These are phyloP conservation scores for Sander vitreus DNA, from an alignment of 2,113 vertebrate species.

Conservation along the genomic window DNA sequence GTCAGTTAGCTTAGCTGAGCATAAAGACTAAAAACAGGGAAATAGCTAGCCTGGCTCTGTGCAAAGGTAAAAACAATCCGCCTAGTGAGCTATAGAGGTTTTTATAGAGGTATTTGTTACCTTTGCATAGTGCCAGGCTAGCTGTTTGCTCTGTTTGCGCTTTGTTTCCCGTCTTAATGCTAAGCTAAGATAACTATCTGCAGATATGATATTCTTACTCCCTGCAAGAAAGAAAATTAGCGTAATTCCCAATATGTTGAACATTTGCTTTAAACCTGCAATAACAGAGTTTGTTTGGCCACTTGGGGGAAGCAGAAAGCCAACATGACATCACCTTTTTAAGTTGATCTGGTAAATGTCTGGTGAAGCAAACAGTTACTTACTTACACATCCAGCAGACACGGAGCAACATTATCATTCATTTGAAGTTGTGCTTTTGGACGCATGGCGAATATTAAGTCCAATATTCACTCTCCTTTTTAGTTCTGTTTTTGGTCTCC, in stretches of 20 bases:
- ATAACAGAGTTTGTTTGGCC: background rate
- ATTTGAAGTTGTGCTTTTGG: background rate
- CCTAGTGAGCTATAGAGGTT: background rate
- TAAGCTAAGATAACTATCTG: background rate
- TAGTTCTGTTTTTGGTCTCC: background rate
- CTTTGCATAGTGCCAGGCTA: background rate
- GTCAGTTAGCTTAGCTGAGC: constrained; percentile 1
- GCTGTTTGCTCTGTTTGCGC: background rate
- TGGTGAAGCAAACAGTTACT: background rate
- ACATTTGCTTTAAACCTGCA: background rate
- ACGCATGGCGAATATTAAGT: background rate
- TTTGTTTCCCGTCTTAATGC: background rate
- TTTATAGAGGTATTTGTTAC: background rate
- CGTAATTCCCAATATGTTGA: background rate
- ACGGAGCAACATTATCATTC: background rate
- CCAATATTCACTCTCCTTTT: background rate
- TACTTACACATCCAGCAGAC: background rate
- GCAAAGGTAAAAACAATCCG: background rate
- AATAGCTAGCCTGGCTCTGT: background rate
- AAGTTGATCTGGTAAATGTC: background rate
- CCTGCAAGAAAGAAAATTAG: background rate
- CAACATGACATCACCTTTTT: background rate
- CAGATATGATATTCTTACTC: background rate
- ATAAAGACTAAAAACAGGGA: background rate
- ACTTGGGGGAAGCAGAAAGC: too few species aligned